These are phyloP conservation scores for Meles meles DNA, from an alignment of 2,113 vertebrate genomes.

Conservation along the genomic window DNA sequence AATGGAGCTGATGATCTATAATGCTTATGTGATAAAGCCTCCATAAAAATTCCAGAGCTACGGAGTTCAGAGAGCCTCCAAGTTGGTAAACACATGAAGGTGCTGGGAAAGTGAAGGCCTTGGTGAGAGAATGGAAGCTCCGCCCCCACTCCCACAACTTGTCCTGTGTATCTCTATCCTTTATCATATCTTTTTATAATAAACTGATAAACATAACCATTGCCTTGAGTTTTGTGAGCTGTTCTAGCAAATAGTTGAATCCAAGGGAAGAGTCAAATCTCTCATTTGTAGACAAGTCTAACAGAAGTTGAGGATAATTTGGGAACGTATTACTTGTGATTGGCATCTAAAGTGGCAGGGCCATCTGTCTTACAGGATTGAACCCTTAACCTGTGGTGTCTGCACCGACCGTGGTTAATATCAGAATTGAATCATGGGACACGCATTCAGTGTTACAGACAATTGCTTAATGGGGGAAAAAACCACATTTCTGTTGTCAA, in stretches of 20 bases:
- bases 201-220: neutral
- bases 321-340: neutral
- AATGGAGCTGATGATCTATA: neutral
- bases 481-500: neutral
- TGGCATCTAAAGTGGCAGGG: neutral
- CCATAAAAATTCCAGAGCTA: neutral
- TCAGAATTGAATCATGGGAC: neutral
- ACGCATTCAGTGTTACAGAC: neutral
- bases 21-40: neutral
- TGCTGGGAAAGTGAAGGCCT: neutral
- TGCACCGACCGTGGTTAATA: neutral
- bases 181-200: neutral
- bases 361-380: neutral
- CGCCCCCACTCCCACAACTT: neutral
- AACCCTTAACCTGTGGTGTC: neutral
- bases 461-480: neutral
- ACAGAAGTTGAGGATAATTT: neutral
- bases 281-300: neutral
- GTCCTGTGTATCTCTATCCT: neutral
- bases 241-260: neutral
- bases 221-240: neutral
- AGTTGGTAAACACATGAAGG: neutral
- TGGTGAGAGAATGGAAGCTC: neutral
- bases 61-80: too few relatives aligned
- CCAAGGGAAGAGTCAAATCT: neutral